Base-by-base conservation (phyloP, 2,113 vertebrate species). In the Rhinogobius similis region DNA sequence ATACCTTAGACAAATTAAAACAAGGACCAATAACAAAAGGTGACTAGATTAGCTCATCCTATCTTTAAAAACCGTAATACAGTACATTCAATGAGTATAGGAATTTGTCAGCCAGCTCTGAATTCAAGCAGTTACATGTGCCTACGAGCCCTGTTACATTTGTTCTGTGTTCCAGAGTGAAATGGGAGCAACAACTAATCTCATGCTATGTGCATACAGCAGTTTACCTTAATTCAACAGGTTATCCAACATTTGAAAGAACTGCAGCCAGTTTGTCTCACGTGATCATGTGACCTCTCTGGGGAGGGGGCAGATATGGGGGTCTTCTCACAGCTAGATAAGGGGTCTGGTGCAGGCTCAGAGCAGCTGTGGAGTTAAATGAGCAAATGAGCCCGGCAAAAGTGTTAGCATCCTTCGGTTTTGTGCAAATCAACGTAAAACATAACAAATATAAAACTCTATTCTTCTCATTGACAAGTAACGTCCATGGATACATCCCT, bases 1-100 rank as follows among this genome's bases (percentile, higher is more conserved):
- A 94, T 94, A 96, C 96, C 96, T 98, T 97, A 96, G 97, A 98
- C 96, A 96, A 98, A 97, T 97, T 95, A 98, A 63, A 98, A 97
- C 94, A 95, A 97, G 94, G 94, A 97, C 95, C 94, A 95, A 97
- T 98, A 98, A 98, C 95, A 98, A 97, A 99, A 98, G 95, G 95
- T 97, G 96, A 99, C 95, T 94, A 97, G 95, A 94, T 96, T 94
- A 95, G 96, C 94, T 96, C 92, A 91, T 96, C 94, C 94, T 95
- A 94, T 95, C 87, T 94, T 92, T 93, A 93, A 86, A 87, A 95
- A 96, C 95, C 94, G 95, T 95, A 96, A 95, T 96, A 98, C 97
- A 97, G 96, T 98, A 99, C 97, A 98, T 99, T 99, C 97, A 98
- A 96, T 96, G 96, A 96, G 93, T 92, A 94, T 90, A 96, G 92